phyloP scores from a whole-genome alignment of 2,797 vertebrate species.

The Emydoidea blandingii region DNA sequence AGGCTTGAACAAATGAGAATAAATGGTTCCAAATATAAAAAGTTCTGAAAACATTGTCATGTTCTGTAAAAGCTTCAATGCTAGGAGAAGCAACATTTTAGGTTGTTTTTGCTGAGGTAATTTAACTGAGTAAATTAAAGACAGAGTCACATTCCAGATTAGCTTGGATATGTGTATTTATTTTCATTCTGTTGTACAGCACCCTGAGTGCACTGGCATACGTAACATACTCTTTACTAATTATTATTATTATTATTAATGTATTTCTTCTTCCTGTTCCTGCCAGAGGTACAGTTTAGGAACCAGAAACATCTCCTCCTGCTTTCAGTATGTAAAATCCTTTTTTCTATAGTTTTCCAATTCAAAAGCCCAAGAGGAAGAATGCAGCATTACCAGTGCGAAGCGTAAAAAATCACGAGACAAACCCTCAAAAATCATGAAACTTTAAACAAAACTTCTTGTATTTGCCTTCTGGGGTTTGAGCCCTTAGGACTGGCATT shows the following conservation, averaged over 20 bases:
- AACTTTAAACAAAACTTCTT: not conserved
- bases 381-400: fast-evolving
- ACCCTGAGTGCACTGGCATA: not conserved
- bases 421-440: not conserved
- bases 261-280: not conserved
- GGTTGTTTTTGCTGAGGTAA: not conserved
- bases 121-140: conserved; percentile 53
- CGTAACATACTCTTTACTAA: fast-evolving
- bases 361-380: not conserved
- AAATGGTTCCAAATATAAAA: conserved; percentile 25
- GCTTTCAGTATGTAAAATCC: not conserved
- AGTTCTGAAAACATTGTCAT: not conserved
- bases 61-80: not conserved
- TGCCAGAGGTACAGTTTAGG: fast-evolving
- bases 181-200: not conserved
- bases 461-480: not conserved
- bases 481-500: fast-evolving
- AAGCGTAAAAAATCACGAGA: fast-evolving
- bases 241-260: no score
- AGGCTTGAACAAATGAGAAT: not conserved
- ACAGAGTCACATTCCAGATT: conserved; percentile 50
- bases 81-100: not conserved
- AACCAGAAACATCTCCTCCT: not conserved
- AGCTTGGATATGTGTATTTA: conserved; percentile 44
- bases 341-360: not conserved